Base-by-base conservation (phyloP, 2,888 invertebrate genomes). In the Aleiodes leptofemur region DNA sequence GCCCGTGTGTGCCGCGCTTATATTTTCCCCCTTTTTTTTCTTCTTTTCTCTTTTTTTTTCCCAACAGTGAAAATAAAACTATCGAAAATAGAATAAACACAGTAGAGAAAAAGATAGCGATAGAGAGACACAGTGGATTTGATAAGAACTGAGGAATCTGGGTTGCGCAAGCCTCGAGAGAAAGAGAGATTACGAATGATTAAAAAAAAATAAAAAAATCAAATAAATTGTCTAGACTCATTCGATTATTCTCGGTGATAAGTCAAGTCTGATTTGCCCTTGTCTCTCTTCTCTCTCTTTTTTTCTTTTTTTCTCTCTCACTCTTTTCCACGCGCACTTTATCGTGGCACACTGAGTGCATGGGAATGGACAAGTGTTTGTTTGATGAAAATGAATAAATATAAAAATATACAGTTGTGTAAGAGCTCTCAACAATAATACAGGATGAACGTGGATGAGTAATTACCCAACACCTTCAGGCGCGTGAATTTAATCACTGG, bases 401-500 rank as follows among this genome's bases (percentile, higher is more conserved):
- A 43, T 6, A 38, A 2, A 38, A 69, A 55, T 14, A 55, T 34
- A 9, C n/a, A 11, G 43, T 64, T 64, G 64, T 9, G 64, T 48
- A 64, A 64, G 64, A 64, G 48, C 34, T 14, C 43, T 43, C 11
- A 43, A 43, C 38, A 23, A 48, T n/a, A 29, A 38, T 23, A 48
- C 16, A 16, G 43, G 11, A 48, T 23, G 70, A 56, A 48, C 59
- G 59, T 43, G 31, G 11, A 61, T 72, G 72, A 72, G 31, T 72
- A 53, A 72, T 72, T 72, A 64, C 53, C 73, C 72, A 75, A 74
- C 78, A 79, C 78, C 78, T 79, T 76, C 38, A 48, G 75, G 64
- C 64, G 48, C 43, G 48, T 64, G 48, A 64, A 43, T 43, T 48
- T 64, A 43, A 48, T 64, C 48, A 34, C 16, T 11, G 56, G 64